Percentiles rank a stretch among this genome's conserved stretches.
phyloP scores from a whole-genome alignment of 2,797 vertebrate genomes.

The Amniataba percoides region DNA sequence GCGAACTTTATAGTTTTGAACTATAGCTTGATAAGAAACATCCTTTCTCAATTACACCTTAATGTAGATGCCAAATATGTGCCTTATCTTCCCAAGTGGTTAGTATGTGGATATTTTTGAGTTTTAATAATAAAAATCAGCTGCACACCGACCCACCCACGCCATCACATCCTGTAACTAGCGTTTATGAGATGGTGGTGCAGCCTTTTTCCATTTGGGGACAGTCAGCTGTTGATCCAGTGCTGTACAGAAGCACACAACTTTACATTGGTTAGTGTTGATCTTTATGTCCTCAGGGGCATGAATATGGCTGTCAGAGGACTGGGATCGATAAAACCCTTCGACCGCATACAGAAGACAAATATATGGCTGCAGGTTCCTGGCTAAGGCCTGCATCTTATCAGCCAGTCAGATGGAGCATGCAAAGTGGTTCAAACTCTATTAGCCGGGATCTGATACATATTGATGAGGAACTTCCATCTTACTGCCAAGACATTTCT shows the following conservation, averaged over 20 bases:
- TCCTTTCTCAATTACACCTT: no score
- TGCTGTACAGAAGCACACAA: neutral
- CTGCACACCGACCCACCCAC: neutral
- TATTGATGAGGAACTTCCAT: no score
- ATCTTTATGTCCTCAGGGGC: neutral
- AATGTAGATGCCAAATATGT: no score
- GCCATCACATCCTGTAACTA: neutral
- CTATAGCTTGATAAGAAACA: no score
- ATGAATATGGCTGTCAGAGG: neutral
- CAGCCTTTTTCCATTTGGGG: neutral
- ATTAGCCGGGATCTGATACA: neutral
- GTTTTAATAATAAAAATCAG: slow-evolving; percentile 1
- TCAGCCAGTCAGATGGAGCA: neutral
- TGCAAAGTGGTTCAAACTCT: neutral
- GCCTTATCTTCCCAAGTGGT: no score
- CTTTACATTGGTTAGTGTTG: neutral
- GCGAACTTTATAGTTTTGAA: neutral
- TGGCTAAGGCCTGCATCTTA: neutral
- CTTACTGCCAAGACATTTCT: no score
- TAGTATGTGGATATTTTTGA: slow-evolving; percentile 18
- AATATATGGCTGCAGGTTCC: neutral
- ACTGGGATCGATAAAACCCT: neutral
- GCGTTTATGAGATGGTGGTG: neutral
- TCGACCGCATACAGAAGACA: neutral
- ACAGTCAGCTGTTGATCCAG: neutral